Base-by-base conservation (phyloP, 2,797 vertebrate genomes). In the Heterohyrax brucei region DNA sequence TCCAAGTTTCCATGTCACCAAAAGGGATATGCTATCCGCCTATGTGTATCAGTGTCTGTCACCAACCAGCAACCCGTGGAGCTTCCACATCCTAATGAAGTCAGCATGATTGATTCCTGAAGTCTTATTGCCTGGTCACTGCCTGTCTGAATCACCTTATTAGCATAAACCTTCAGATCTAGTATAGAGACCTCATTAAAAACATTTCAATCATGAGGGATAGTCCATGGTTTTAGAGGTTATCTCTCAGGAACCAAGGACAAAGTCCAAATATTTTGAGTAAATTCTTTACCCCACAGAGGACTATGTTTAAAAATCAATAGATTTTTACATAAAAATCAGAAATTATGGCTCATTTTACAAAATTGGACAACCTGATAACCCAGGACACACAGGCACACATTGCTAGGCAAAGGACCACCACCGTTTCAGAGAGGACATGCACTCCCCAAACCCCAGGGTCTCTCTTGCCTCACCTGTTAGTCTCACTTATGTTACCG, bases 371-470 rank as follows among this genome's bases (percentile, higher is more conserved):
- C 28, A 24, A 61, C 6, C n/a, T 56, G 24, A 24, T 62, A 28
- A 48, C 12, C 13, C 26, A 14, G 2, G 7, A 26, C 5, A 10
- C 0, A 18, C 7, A 2, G 7, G 21, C 6, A 12, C 0, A 16
- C 5, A 2, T 19, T 68, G 21, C 76, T 14, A 39, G n/a, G 22
- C 0, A 0, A 28, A 48, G 24, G 22, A 24, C 39, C 10, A 30
- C 14, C 1, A 4, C 18, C 18, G 1, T 26, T 13, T 30, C 9
- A 44, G 59, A 50, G 1, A 10, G 1, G 0, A n/a, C 1, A 13
- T 0, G 1, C 8, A 28, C n/a, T 94, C 68, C 46, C 28, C 0
- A 0, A 59, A 53, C 21, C 6, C 0, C 1, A 21, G 59, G 0
- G 0, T 50, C 48, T 62, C 81, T 68, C 53, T 46, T 30, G 6